Conservation (phyloP, 2,888 invertebrate species). For the Drosophila conformis region DNA sequence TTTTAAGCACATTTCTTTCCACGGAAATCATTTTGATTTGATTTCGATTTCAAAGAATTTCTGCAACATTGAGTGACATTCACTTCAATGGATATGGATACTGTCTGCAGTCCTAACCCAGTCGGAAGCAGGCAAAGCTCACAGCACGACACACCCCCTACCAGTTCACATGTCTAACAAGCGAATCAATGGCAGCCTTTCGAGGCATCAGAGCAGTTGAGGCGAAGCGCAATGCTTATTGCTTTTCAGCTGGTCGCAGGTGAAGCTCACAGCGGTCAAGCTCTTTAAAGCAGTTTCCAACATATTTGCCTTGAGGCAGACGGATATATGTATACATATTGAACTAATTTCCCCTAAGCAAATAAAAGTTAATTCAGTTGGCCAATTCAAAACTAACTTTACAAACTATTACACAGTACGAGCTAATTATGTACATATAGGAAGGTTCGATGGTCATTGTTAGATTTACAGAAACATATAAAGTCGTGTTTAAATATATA, state of each 20-base stretch:
- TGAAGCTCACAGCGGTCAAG: constrained; percentile 45
- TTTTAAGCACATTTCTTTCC: constrained; percentile 63
- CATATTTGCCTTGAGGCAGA: constrained; percentile 32
- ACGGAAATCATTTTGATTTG: constrained; percentile 44
- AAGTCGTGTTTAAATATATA: background rate
- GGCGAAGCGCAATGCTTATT: constrained; percentile 22
- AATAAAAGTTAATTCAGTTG: constrained; percentile 2
- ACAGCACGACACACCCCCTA: constrained; percentile 30
- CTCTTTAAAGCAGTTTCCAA: constrained; percentile 39
- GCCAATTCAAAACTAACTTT: constrained; percentile 4
- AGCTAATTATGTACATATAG: background rate
- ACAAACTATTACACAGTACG: background rate
- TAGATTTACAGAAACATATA: background rate
- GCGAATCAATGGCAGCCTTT: constrained; percentile 9
- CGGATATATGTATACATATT: constrained; percentile 8
- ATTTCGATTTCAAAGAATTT: constrained; percentile 50
- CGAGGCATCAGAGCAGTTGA: no score
- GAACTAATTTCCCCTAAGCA: constrained; percentile 10
- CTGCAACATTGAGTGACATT: constrained; percentile 50
- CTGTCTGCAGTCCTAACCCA: constrained; percentile 15
- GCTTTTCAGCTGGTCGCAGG: constrained; percentile 44
- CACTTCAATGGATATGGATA: constrained; percentile 40
- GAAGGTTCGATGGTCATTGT: background rate
- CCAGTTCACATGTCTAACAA: background rate
- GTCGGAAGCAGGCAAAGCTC: constrained; percentile 33